A percentile compares a stretch with the other conserved stretches of the same genome.
These are phyloP conservation scores for Etheostoma cragini DNA, from an alignment of 2,113 vertebrate genomes.

Conservation along the genomic window DNA sequence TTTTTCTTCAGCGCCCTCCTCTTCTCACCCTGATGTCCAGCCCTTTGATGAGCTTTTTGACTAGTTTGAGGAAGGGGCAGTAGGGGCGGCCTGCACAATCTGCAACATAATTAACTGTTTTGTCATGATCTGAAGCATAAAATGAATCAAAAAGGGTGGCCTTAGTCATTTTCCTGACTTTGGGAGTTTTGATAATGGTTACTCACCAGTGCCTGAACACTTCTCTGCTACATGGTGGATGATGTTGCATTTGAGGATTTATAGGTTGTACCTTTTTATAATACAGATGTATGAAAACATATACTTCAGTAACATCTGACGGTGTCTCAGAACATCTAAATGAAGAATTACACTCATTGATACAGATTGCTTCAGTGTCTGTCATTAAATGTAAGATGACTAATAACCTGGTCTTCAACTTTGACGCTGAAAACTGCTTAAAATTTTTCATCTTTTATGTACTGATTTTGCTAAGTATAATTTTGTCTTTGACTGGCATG, in stretches of 20 bases:
- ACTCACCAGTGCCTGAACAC: constrained; percentile 84
- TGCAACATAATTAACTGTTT: constrained; percentile 66
- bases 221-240: constrained; percentile 62
- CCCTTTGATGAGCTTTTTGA: constrained; percentile 38
- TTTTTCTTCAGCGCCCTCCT: constrained; percentile 32
- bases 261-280: constrained; percentile 65
- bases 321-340: constrained; percentile 57
- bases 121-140: constrained; percentile 60
- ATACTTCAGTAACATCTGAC: constrained; percentile 59
- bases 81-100: constrained; percentile 39
- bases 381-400: constrained; percentile 55
- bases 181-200: constrained; percentile 74
- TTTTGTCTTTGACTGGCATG: constrained; percentile 67
- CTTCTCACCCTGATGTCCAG: constrained; percentile 20
- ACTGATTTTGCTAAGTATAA: constrained; percentile 59
- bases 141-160: constrained; percentile 77
- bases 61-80: constrained; percentile 42
- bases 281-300: constrained; percentile 59
- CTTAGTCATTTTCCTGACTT: constrained; percentile 80
- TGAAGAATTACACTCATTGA: constrained; percentile 46
- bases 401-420: constrained; percentile 41
- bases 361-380: constrained; percentile 32
- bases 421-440: constrained; percentile 56
- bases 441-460: constrained; percentile 44
- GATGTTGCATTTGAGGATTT: constrained; percentile 72